These are phyloP conservation scores for Pyrrhura leucotis DNA, from an alignment of 2,797 vertebrate species.

Conservation along the genomic window DNA sequence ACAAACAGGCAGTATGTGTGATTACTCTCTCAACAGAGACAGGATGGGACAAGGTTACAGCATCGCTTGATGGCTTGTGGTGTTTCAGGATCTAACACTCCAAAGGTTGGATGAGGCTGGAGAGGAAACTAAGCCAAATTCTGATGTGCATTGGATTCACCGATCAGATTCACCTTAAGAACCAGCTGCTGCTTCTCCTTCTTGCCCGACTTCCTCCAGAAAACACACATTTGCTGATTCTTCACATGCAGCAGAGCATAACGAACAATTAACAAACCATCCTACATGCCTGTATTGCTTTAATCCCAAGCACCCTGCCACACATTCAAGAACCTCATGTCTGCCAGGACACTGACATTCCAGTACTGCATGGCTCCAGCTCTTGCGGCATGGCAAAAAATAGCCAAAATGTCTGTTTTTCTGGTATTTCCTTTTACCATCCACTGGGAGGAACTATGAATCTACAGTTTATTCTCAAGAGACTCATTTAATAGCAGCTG, in stretches of 20 bases:
- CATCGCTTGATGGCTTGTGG: background rate
- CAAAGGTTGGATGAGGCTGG: background rate
- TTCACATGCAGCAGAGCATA: background rate
- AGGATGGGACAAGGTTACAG: background rate
- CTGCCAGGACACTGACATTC: fast-evolving
- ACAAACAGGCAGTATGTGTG: background rate
- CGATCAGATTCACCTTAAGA: background rate
- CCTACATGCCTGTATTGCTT: background rate
- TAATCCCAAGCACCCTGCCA: background rate
- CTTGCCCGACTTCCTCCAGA: background rate
- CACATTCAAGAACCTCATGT: background rate
- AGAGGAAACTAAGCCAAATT: background rate
- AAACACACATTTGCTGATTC: conserved; percentile 22
- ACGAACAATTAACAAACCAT: background rate
- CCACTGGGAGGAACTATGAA: conserved; percentile 60
- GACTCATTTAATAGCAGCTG: conserved; percentile 65
- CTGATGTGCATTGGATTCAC: fast-evolving
- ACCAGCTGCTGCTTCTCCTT: background rate
- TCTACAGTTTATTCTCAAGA: background rate
- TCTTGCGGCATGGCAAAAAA: background rate
- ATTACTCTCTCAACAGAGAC: background rate
- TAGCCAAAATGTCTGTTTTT: background rate
- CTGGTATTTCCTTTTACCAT: conserved; percentile 38
- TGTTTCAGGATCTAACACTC: background rate
- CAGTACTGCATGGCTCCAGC: background rate